Evolutionary conservation across 2,888 invertebrate genomes (phyloP).

Genomic region (Drosophila nr. medialis): DNA sequence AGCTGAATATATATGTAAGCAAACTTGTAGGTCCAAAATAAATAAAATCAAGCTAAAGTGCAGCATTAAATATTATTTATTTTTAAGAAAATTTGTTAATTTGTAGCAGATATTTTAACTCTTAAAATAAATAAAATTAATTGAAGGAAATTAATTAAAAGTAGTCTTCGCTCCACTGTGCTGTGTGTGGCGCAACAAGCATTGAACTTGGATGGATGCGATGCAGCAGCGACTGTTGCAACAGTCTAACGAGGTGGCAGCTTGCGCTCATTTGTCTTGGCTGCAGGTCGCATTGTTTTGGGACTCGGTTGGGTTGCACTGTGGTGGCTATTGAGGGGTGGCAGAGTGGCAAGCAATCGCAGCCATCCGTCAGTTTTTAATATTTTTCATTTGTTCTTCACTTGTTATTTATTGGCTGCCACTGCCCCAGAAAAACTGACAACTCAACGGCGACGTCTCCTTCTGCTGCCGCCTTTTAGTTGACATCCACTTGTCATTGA

Average conservation of each 20-base stretch:
- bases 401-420: conserved; percentile 75
- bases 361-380: conserved; percentile 83
- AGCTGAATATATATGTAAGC: background rate
- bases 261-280: conserved; percentile 64
- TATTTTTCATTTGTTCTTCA: conserved; percentile 81
- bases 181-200: conserved; percentile 32
- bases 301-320: background rate
- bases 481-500: conserved; percentile 77
- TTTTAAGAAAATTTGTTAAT: background rate
- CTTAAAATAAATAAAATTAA: background rate
- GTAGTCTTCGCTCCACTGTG: conserved; percentile 40
- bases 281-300: conserved; percentile 46
- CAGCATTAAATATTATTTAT: background rate
- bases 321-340: background rate
- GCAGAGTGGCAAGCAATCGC: conserved; percentile 44
- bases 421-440: conserved; percentile 41
- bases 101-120: background rate
- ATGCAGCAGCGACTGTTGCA: conserved; percentile 22
- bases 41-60: background rate
- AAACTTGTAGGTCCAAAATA: background rate
- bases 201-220: conserved; percentile 57
- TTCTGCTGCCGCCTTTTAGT: conserved; percentile 30
- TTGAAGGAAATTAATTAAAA: background rate
- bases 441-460: conserved; percentile 26
- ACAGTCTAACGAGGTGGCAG: conserved; percentile 44